A percentile compares a stretch with the other conserved stretches of the same genome.
Conservation (phyloP, 92 coral and sea anemone genomes). For the Meandrina meandrites region DNA sequence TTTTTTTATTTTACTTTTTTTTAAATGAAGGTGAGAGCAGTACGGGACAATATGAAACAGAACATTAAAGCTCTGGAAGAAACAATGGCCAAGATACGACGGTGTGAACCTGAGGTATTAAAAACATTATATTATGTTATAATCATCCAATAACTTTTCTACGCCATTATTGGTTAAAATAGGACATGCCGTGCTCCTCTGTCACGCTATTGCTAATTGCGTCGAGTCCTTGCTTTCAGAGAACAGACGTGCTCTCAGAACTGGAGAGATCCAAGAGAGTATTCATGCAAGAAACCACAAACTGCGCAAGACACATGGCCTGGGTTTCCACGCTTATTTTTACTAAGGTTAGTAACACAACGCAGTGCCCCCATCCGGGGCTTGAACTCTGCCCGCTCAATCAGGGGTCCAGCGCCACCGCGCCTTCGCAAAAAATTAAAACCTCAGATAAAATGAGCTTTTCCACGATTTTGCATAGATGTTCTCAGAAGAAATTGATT, state of each 20-base stretch:
- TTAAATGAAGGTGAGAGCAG: constrained; percentile 86
- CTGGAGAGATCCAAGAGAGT: constrained; percentile 88
- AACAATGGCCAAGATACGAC: constrained; percentile 72
- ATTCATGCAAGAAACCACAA: constrained; percentile 85
- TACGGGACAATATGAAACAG: constrained; percentile 95
- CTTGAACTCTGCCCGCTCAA: neutral
- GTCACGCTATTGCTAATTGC: neutral
- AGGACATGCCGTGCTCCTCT: neutral
- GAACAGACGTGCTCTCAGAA: constrained; percentile 80
- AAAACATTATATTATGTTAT: neutral
- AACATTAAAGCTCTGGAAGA: constrained; percentile 93
- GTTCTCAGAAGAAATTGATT: neutral
- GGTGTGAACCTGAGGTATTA: constrained; percentile 82
- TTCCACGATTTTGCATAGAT: neutral
- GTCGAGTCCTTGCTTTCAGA: constrained; percentile 38
- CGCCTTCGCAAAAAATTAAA: no score
- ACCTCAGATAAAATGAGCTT: neutral
- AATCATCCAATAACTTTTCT: neutral
- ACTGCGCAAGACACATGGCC: constrained; percentile 99
- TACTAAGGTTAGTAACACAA: constrained; percentile 77
- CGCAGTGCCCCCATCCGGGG: no score
- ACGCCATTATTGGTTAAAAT: neutral
- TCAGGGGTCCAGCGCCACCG: no score
- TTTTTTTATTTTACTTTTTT: neutral
- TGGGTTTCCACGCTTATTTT: constrained; percentile 94